Evolutionary conservation across 2,888 invertebrate genomes (phyloP), one percentile per base, ranked within the genome.

Genomic region (Eilema caniola): DNA sequence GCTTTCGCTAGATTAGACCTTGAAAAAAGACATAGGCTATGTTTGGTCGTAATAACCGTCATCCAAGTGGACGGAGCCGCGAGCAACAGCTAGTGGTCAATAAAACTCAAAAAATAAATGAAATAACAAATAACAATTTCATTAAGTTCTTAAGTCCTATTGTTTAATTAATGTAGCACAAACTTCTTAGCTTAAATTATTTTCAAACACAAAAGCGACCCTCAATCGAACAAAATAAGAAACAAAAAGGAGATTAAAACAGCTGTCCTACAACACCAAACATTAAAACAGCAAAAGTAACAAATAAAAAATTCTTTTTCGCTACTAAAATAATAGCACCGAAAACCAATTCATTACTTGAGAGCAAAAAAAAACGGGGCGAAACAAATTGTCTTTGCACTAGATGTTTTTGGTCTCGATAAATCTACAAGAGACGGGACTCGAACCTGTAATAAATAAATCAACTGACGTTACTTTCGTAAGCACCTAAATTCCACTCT

Each of bases 381-480:
- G 75, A 81, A 83, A 79, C 74, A 73, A 74, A 78, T 71, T 75
- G 81, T 76, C 67, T 71, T 68, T 67, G 72, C 37, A 59, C 72
- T 69, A 73, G 72, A 72, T 72, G 59, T 66, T 69, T 24, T 41
- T 66, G 79, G 75, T 70, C 68, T 60, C 83, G 33, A 81, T 89
- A 89, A 89, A 89, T 88, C 88, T 79, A 77, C 79, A 76, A 76
- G 75, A 41, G 41, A 41, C 41, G 41, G 41, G 41, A 79, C 71
- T 82, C 76, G 84, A 85, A 83, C 86, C 85, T 75, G 76, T 85
- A 82, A 89, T 89, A 89, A 89, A 89, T 89, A 87, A 83, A 81
- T 89, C 89, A 88, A 73, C 86, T 89, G 89, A 88, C 89, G 88
- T 89, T 88, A 85, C 82, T 84, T 77, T 75, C 78, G 84, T 79